Conservation (phyloP, 2,888 invertebrate species). For the Tortricodes alternella region DNA sequence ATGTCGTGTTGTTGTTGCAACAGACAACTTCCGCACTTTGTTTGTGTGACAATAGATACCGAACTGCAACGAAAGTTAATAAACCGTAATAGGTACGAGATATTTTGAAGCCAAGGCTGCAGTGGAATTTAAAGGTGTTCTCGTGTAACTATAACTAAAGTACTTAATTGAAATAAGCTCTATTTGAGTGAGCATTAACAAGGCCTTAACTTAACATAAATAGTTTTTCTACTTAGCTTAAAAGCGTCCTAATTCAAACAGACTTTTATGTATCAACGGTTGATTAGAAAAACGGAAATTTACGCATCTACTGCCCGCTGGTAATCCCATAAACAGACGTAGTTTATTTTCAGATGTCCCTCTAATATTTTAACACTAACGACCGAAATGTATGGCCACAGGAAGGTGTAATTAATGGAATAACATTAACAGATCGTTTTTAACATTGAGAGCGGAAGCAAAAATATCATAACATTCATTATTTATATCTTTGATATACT, state of each 20-base stretch:
- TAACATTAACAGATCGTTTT: conserved; percentile 67
- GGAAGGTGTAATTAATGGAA: conserved; percentile 75
- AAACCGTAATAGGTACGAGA: conserved; percentile 22
- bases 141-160: too few relatives aligned
- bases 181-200: too few relatives aligned
- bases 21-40: conserved; percentile 60
- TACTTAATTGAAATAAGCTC: too few relatives aligned
- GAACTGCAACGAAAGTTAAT: conserved; percentile 27
- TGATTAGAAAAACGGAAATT: conserved; percentile 36
- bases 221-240: background rate
- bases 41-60: conserved; percentile 54
- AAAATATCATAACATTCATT: conserved; percentile 54
- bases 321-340: conserved; percentile 61
- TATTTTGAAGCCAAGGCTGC: conserved; percentile 13
- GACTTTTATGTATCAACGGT: background rate
- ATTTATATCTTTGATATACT: conserved; percentile 48
- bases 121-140: conserved; percentile 14
- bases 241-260: background rate
- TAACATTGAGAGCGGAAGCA: conserved; percentile 61
- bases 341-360: conserved; percentile 69
- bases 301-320: conserved; percentile 38
- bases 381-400: conserved; percentile 55
- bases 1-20: conserved; percentile 42
- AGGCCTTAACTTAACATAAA: background rate
- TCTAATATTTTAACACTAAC: conserved; percentile 59